Conservation (phyloP, 2,888 invertebrate genomes). For the Formica aserva region DNA sequence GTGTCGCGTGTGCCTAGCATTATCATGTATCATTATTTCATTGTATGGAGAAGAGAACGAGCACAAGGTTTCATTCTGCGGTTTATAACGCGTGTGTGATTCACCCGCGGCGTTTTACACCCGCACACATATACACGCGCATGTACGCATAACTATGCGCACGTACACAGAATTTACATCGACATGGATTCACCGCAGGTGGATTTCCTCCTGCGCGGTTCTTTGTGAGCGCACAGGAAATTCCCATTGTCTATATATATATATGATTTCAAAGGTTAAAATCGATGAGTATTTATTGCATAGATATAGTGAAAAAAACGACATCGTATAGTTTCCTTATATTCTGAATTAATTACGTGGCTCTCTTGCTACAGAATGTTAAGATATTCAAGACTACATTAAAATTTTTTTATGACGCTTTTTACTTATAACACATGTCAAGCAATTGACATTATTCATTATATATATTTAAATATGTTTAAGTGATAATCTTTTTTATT, state of each 20-base stretch:
- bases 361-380: background rate
- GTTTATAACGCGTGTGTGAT: constrained; percentile 46
- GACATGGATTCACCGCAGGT: background rate
- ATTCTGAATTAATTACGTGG: background rate
- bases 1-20: constrained; percentile 57
- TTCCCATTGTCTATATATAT: background rate
- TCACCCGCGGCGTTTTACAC: constrained; percentile 17
- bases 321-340: background rate
- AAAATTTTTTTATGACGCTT: background rate
- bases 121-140: background rate
- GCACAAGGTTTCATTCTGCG: constrained; percentile 74
- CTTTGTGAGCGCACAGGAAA: constrained; percentile 35
- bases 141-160: background rate
- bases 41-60: constrained; percentile 70
- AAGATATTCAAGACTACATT: background rate
- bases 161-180: background rate
- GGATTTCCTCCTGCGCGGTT: constrained; percentile 36
- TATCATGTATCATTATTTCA: constrained; percentile 71
- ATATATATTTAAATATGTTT: background rate
- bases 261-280: background rate
- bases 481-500: background rate
- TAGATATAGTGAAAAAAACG: background rate
- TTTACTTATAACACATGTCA: background rate
- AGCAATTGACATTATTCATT: background rate
- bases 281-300: constrained; percentile 1